Evolutionary conservation across 2,113 vertebrate species (phyloP).

Genomic region (Zosterops japonicus): DNA sequence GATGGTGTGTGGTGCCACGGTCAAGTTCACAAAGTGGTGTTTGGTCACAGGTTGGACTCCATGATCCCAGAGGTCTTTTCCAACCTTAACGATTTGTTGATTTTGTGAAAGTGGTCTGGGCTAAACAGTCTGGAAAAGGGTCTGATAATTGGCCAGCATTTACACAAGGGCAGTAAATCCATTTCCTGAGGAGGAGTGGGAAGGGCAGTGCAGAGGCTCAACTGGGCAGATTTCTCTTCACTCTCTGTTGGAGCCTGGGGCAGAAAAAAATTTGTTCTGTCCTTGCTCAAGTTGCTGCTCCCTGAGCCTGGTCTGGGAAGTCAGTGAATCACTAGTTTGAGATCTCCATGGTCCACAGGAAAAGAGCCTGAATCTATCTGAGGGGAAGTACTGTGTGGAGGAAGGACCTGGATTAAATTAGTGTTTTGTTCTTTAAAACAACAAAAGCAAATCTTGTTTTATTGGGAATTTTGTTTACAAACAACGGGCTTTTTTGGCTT

Average conservation of each 20-base stretch:
- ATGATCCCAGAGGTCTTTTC: neutral
- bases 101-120: neutral
- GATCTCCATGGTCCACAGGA: neutral
- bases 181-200: neutral
- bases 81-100: neutral
- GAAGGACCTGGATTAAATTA: neutral
- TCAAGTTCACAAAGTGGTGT: neutral
- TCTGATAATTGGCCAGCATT: neutral
- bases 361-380: neutral
- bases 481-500: neutral
- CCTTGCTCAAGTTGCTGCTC: neutral
- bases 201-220: neutral
- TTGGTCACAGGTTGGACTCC: neutral
- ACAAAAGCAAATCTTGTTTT: neutral
- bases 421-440: neutral
- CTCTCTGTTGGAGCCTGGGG: neutral
- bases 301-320: neutral
- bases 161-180: neutral
- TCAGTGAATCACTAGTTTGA: neutral
- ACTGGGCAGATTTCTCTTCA: neutral
- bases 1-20: neutral
- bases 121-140: neutral
- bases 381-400: neutral
- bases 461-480: neutral
- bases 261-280: neutral